Evolutionary conservation across 2,888 invertebrate species (phyloP).

Genomic region (Coleophora flavipennella): DNA sequence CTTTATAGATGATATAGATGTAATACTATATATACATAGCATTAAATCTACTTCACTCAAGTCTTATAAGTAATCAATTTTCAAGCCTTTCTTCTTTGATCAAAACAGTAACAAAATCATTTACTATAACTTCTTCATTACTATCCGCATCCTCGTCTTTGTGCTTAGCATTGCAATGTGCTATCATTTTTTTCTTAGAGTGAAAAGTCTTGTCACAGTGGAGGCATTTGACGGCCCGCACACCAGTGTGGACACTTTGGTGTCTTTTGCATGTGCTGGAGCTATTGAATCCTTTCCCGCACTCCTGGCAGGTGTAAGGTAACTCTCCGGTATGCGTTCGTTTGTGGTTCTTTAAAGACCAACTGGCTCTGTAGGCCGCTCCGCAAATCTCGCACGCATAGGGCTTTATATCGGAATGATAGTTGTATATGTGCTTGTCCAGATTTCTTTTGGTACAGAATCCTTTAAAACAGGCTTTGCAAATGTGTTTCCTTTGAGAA

Average conservation of each 20-base stretch:
- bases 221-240: constrained; percentile 18
- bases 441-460: constrained; percentile 19
- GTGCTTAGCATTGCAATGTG: constrained; percentile 17
- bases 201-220: constrained; percentile 24
- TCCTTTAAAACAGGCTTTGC: constrained; percentile 31
- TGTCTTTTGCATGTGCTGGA: constrained; percentile 15
- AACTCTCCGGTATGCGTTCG: not conserved
- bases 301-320: not conserved
- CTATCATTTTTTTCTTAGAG: constrained; percentile 22
- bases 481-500: constrained; percentile 23
- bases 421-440: constrained; percentile 28
- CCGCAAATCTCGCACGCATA: not conserved
- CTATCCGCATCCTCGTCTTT: too few relatives aligned
- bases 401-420: constrained; percentile 20
- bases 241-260: constrained; percentile 25
- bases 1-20: too few relatives aligned
- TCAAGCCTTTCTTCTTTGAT: too few relatives aligned
- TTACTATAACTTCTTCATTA: too few relatives aligned
- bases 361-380: too few relatives aligned
- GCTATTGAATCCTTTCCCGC: too few relatives aligned
- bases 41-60: too few relatives aligned
- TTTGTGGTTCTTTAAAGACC: not conserved
- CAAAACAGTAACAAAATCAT: too few relatives aligned
- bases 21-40: too few relatives aligned
- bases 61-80: too few relatives aligned